Base-by-base conservation (phyloP, 2,113 vertebrate genomes). In the Calidris pygmaea region DNA sequence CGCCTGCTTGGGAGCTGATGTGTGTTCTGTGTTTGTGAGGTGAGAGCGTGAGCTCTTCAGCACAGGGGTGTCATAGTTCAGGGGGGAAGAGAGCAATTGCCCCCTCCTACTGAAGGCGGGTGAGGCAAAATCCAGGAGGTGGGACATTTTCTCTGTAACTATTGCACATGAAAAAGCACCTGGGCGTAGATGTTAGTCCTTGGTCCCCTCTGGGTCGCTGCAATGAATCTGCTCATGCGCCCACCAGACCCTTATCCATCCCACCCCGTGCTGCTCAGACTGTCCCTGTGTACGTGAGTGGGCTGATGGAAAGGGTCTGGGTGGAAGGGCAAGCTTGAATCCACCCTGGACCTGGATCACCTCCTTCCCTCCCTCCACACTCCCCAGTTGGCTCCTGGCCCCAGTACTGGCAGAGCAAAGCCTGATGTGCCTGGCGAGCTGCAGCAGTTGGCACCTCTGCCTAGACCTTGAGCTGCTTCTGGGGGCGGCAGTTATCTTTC, bases 221-320 rank as follows among this genome's bases (percentile, higher is more conserved):
- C n/a, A 4, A 4, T 7, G 30, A 39, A 3, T 21, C 34, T n/a
- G 10, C 17, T 78, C n/a, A 9, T 7, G 2, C 0, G 1, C 15
- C 22, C 32, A 34, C n/a, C 27, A 19, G 56, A 62, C 32, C 52
- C 45, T 27, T 23, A 21, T 9, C 3, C 26, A 15, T 4, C 7
- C 53, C 21, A 1, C 22, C 45, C 74, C 16, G n/a, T 1, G 20
- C 47, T 37, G 52, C 76, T 74, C 66, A 48, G 27, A 21, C 53
- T 32, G n/a, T 35, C 21, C 26, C 73, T 77, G 29, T 8, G 34
- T 48, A 34, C 21, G 3, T 1, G 8, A 4, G 1, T 10, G 35
- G 34, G 12, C 22, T 58, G 76, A 26, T 37, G 45, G n/a, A 76
- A 20, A 65, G 15, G 18, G 37, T 41, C 82, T 45, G 37, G n/a